phyloP scores from a whole-genome alignment of 2,888 invertebrate species.

The Cataglyphis rosenhaueri region DNA sequence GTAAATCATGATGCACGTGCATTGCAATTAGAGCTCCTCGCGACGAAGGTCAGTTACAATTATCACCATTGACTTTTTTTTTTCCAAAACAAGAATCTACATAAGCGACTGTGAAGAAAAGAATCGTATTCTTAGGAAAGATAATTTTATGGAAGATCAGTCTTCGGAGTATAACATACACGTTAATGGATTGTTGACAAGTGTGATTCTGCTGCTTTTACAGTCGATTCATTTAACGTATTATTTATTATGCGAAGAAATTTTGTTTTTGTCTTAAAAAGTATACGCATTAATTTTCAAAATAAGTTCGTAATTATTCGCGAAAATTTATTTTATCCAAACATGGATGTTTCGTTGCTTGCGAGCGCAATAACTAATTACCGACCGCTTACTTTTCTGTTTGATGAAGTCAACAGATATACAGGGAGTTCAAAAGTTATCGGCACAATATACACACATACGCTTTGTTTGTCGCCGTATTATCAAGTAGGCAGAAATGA shows the following conservation, averaged over 20 bases:
- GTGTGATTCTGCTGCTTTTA: not conserved
- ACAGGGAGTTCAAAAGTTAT: slow-evolving; percentile 71
- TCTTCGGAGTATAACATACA: not conserved
- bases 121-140: slow-evolving; percentile 7
- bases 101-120: slow-evolving; percentile 17
- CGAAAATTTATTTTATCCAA: not conserved
- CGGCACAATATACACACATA: slow-evolving; percentile 13
- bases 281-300: not conserved
- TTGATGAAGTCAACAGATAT: slow-evolving; percentile 14
- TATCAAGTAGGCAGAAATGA: slow-evolving; percentile 57
- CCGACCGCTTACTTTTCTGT: slow-evolving; percentile 54
- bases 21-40: slow-evolving; percentile 42
- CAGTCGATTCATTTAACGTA: not conserved
- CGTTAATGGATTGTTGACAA: slow-evolving; percentile 5
- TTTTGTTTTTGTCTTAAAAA: not conserved
- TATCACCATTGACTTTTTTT: slow-evolving; percentile 50
- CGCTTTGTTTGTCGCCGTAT: slow-evolving; percentile 69
- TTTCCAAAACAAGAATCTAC: slow-evolving; percentile 15
- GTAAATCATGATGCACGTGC: not conserved
- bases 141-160: slow-evolving; percentile 5
- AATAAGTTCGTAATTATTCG: not conserved
- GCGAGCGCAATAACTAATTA: not conserved
- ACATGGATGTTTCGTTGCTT: not conserved
- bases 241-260: not conserved
- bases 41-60: slow-evolving; percentile 42